Percentiles rank a stretch among this genome's conserved stretches.
Evolutionary conservation across 2,113 vertebrate genomes (phyloP).

Genomic region (Xiphorhynchus elegans): DNA sequence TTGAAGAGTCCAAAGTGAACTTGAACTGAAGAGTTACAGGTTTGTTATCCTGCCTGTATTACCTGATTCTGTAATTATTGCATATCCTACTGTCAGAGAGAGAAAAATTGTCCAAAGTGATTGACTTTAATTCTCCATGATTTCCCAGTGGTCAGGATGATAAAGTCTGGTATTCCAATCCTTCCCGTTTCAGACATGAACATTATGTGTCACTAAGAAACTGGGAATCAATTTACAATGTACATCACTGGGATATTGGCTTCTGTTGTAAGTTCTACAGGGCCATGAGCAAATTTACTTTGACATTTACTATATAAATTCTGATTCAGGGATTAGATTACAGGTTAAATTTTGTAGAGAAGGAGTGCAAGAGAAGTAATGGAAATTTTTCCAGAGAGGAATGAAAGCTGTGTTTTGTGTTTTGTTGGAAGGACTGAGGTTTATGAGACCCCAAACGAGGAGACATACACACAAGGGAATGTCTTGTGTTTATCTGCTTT

Average conservation of each 20-base stretch:
- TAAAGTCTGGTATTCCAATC: neutral
- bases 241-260: neutral
- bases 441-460: neutral
- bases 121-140: neutral
- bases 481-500: neutral
- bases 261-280: neutral
- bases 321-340: neutral
- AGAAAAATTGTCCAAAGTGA: neutral
- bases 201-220: neutral
- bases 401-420: neutral
- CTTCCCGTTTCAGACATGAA: neutral
- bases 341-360: neutral
- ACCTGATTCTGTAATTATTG: neutral
- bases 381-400: neutral
- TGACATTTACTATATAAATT: neutral
- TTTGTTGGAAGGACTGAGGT: neutral
- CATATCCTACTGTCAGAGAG: neutral
- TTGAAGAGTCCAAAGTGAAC: neutral
- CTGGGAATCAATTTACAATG: neutral
- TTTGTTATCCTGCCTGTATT: neutral
- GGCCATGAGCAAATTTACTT: neutral
- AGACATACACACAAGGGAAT: neutral
- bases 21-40: neutral
- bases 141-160: rapidly evolving
- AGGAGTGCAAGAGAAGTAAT: neutral